Base-by-base conservation (phyloP, 2,888 invertebrate species). In the Rugalucina vietnamica region DNA sequence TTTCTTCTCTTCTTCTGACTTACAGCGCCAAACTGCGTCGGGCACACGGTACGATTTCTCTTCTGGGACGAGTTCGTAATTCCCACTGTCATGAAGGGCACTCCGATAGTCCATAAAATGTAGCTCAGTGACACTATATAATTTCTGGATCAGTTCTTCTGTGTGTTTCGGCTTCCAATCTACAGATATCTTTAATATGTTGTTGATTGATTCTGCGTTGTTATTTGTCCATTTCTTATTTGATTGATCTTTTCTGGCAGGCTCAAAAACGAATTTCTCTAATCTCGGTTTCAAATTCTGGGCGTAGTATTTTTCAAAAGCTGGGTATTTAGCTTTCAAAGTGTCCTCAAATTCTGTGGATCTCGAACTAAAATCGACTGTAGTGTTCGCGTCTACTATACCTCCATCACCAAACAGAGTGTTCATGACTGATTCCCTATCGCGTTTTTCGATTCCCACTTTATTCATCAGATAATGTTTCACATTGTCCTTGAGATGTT, bases 41-140 rank as follows among this genome's bases (percentile, higher is more conserved):
- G 60, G 29, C 18, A 60, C 60, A 27, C 29, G 60, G 18, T 60
- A 60, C 5, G 60, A 29, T 29, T 54, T 79, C 27, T 70, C 49
- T 21, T 39, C n/a, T 49, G n/a, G n/a, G n/a, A n/a, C n/a, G n/a
- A n/a, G 24, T 4, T 32, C 10, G 32, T 78, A 81, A 29, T 84
- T 81, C 5, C 81, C 81, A 36, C 27, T 29, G 29, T 34, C 74
- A 34, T 84, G 80, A 18, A 84, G 29, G 4, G 84, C 71, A 36
- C 81, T 69, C 27, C 84, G 34, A 29, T 84, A 80, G 29, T 81
- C 77, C 70, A 76, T 74, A 49, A 70, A 84, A 43, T 84, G 84
- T 0, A 84, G 39, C 5, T 76, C 43, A 24, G 77, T 77, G 1
- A 84, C 72, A n/a, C n/a, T 71, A 29, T 78, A 81, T 14, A 84